phyloP scores from a whole-genome alignment of 1,140 invertebrate species.

The Elysia chlorotica region DNA sequence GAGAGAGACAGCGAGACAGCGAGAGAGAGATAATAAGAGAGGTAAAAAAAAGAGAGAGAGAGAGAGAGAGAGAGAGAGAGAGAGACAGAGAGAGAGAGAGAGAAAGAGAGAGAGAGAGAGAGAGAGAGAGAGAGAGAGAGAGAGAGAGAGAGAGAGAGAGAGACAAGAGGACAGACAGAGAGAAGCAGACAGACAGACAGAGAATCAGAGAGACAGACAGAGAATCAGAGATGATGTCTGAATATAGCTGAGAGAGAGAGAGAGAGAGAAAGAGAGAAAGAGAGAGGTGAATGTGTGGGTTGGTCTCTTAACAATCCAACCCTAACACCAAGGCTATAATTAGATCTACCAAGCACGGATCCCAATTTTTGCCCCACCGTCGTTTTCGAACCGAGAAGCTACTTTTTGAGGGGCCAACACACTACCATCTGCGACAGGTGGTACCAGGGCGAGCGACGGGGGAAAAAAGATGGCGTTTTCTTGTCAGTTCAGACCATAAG shows the following conservation, averaged over 20 bases:
- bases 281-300: neutral
- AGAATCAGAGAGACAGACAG: neutral
- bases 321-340: too few relatives aligned
- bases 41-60: neutral
- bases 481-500: too few relatives aligned
- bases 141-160: neutral
- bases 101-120: neutral
- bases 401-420: too few relatives aligned
- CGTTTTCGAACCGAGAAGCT: too few relatives aligned
- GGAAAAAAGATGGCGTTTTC: too few relatives aligned
- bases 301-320: too few relatives aligned
- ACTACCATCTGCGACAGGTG: too few relatives aligned
- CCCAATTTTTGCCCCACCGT: too few relatives aligned
- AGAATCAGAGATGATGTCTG: too few relatives aligned
- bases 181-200: neutral
- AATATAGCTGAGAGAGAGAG: too few relatives aligned
- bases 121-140: conserved; percentile 4
- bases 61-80: conserved; percentile 5
- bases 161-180: neutral
- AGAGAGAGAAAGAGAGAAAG: neutral
- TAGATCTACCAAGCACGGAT: too few relatives aligned
- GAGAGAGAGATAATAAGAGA: neutral
- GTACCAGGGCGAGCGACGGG: too few relatives aligned
- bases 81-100: neutral
- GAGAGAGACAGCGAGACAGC: conserved; percentile 1